These are phyloP conservation scores for Lasaia peninsularis DNA, from an alignment of 1,140 invertebrate genomes.

Conservation along the genomic window DNA sequence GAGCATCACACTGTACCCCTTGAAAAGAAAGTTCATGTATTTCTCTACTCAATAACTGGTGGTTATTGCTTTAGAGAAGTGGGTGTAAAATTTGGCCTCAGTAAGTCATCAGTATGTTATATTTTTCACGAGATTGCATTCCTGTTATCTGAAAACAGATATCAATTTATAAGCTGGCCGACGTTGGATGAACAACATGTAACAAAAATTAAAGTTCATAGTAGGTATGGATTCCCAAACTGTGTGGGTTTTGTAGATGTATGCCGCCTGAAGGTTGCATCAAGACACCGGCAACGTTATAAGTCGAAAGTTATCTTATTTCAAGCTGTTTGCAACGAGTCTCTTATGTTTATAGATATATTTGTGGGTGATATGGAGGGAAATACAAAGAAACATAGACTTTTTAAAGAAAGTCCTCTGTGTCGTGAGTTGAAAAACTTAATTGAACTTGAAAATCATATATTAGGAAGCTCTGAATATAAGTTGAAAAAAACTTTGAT, in stretches of 20 bases:
- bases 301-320: conserved; percentile 48
- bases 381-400: conserved; percentile 45
- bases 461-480: conserved; percentile 59
- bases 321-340: conserved; percentile 71
- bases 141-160: conserved; percentile 43
- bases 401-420: conserved; percentile 57
- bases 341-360: conserved; percentile 58
- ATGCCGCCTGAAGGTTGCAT: conserved; percentile 52
- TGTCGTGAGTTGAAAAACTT: conserved; percentile 53
- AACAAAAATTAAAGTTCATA: conserved; percentile 63
- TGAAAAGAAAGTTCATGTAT: conserved; percentile 65
- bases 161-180: conserved; percentile 64
- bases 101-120: conserved; percentile 58
- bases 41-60: conserved; percentile 54
- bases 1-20: conserved; percentile 39
- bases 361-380: conserved; percentile 49
- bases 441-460: conserved; percentile 63
- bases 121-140: conserved; percentile 59
- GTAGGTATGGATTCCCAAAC: conserved; percentile 61
- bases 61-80: conserved; percentile 57
- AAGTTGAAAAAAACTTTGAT: conserved; percentile 59
- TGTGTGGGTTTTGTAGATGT: conserved; percentile 69
- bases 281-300: conserved; percentile 41
- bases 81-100: conserved; percentile 50
- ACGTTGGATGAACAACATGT: conserved; percentile 62